Conservation (phyloP, 2,797 vertebrate species). For the Oreonectes daqikongensis region DNA sequence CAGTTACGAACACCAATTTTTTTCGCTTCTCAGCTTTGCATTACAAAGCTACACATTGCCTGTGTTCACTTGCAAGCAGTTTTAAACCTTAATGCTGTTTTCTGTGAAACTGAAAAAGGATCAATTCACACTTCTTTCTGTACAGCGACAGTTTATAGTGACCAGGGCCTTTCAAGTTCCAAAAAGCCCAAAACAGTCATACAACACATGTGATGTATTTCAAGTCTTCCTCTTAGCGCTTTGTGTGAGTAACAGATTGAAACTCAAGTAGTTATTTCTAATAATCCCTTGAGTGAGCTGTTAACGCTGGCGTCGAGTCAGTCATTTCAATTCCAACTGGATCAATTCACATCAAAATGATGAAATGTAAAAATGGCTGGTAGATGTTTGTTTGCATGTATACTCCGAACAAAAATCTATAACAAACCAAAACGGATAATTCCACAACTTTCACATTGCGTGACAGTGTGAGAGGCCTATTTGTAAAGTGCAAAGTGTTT, state of each 20-base stretch:
- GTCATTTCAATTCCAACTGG: neutral
- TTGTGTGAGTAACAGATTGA: neutral
- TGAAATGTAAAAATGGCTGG: neutral
- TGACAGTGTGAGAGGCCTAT: neutral
- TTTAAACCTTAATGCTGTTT: neutral
- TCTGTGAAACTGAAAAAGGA: neutral
- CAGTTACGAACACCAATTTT: slow-evolving; percentile 14
- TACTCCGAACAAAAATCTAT: neutral
- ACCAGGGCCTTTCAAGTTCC: neutral
- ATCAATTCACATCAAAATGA: neutral
- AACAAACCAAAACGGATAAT: neutral
- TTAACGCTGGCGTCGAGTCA: neutral
- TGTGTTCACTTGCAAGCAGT: neutral
- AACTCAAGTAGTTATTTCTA: neutral
- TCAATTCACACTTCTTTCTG: neutral
- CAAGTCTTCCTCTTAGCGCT: neutral
- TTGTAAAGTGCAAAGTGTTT: too few relatives aligned
- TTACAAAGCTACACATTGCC: neutral
- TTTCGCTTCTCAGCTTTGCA: neutral
- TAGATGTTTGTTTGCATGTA: neutral
- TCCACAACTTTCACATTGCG: neutral
- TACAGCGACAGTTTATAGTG: neutral
- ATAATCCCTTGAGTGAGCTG: neutral
- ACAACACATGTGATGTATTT: neutral
- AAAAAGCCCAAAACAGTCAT: neutral